Conservation (phyloP, 2,113 vertebrate genomes). For the Poecilia latipinna region DNA sequence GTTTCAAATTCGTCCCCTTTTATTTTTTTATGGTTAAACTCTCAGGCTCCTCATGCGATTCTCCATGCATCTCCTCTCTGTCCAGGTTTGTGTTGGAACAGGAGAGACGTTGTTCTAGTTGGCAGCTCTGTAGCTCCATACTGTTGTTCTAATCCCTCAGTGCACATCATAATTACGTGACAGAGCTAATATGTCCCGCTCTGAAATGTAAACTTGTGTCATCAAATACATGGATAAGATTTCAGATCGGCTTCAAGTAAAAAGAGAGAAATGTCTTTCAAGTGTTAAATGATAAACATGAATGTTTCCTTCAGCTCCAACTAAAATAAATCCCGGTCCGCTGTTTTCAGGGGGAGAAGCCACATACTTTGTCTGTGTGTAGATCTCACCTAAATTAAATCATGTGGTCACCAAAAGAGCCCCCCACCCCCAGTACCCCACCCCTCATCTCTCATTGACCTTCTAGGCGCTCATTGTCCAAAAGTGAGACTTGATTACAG, state of each 20-base stretch:
- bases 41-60: too few species aligned
- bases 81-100: slow-evolving; percentile 72
- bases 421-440: slow-evolving; percentile 48
- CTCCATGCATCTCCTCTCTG: slow-evolving; percentile 31
- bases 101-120: slow-evolving; percentile 66
- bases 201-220: slow-evolving; percentile 58
- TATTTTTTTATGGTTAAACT: slow-evolving; percentile 52
- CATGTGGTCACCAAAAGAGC: slow-evolving; percentile 64
- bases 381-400: slow-evolving; percentile 68
- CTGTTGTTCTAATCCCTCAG: slow-evolving; percentile 70
- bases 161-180: slow-evolving; percentile 72
- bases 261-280: slow-evolving; percentile 55
- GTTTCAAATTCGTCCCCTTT: slow-evolving; percentile 68
- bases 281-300: slow-evolving; percentile 56
- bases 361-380: slow-evolving; percentile 20
- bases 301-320: slow-evolving; percentile 33
- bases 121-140: slow-evolving; percentile 54
- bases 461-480: slow-evolving; percentile 82
- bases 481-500: slow-evolving; percentile 89
- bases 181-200: slow-evolving; percentile 50
- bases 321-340: slow-evolving; percentile 45
- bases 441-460: slow-evolving; percentile 77
- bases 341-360: slow-evolving; percentile 18
- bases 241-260: slow-evolving; percentile 37
- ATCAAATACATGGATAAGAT: slow-evolving; percentile 51